Evolutionary conservation across 2,797 vertebrate genomes (phyloP), one percentile per base, ranked within the genome.

Genomic region (Anniella stebbinsi): DNA sequence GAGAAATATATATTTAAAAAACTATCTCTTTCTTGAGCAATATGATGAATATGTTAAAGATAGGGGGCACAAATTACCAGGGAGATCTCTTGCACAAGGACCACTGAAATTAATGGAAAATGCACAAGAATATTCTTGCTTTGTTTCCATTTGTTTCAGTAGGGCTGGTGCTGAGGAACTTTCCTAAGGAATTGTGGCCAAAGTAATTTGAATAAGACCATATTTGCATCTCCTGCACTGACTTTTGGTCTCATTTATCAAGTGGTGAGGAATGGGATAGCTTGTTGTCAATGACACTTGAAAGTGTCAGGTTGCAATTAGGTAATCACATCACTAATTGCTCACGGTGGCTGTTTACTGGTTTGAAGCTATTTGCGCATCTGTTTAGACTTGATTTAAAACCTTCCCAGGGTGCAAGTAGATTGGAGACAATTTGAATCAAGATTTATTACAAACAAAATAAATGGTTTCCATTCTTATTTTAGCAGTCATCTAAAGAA

Each of bases 1-100:
- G 70, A 83, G 33, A 5, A 25, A 80, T 89, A 2, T 94, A 48
- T 69, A 6, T 2, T n/a, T n/a, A n/a, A n/a, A n/a, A 87, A 80
- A 33, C 25, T 86, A 30, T 2, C 57, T 33, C 21, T 90, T 77
- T 0, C 0, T 33, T 67, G 89, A 83, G 23, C 54, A 87, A 90
- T 1, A 3, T 5, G 23, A 57, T 30, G 17, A 60, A 18, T 3
- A 18, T 0, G 0, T 9, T 48, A 1, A 70, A 66, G 87, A 80
- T 2, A 63, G 13, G 1, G 4, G 33, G 8, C 9, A 51, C 28
- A 85, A 84, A 8, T 18, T 66, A 28, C 38, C 41, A 63, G 7
- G 8, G 6, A 30, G 21, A 51, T 2, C 0, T 33, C 90, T 63
- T 89, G 45, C 25, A 2, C 7, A 91, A 88, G 45, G 41, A 48